Evolutionary conservation across 1,140 invertebrate species (phyloP).

Genomic region (Elysia chlorotica): DNA sequence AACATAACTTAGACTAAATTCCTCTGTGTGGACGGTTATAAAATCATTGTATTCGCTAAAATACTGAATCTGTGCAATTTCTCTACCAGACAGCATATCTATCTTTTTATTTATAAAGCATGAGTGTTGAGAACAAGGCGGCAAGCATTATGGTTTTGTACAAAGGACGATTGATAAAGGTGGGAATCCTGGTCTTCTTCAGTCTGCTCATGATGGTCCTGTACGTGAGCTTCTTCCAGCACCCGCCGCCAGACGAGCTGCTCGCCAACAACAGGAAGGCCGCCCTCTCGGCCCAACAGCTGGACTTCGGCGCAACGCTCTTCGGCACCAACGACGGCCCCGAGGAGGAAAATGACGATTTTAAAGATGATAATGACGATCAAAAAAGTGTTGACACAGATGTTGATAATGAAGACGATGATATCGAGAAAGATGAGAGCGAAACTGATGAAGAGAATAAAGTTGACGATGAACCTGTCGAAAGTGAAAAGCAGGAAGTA

Average conservation of each 20-base stretch:
- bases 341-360: no score
- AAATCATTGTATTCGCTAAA: no score
- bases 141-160: no score
- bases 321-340: neutral
- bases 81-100: no score
- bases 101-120: no score
- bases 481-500: neutral
- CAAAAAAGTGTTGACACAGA: neutral
- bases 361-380: neutral
- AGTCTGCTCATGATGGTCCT: neutral
- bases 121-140: no score
- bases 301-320: neutral
- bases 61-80: no score
- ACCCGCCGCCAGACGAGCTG: constrained; percentile 24
- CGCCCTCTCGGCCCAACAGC: no score
- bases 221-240: constrained; percentile 25
- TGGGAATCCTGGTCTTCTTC: constrained; percentile 1
- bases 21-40: no score
- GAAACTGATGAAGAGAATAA: neutral
- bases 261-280: constrained; percentile 20
- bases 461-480: neutral
- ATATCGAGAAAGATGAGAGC: neutral
- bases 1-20: no score
- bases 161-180: neutral
- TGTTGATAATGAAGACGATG: neutral